Conservation (phyloP, 2,113 vertebrate species). For the Vulpes vulpes region DNA sequence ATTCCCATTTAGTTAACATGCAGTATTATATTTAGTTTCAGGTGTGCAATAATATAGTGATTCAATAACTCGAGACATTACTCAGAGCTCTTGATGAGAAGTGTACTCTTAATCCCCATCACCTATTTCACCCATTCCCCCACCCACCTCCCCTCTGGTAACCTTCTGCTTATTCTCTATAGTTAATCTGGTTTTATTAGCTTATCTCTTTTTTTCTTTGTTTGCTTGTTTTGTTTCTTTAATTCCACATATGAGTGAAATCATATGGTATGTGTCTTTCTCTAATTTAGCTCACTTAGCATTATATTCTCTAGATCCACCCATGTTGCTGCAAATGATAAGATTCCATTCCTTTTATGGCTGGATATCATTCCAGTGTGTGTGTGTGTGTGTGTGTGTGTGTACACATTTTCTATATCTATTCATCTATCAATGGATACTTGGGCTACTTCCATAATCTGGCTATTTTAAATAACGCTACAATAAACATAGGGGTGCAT, state of each 20-base stretch:
- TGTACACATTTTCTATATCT: neutral
- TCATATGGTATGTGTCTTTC: neutral
- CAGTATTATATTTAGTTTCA: neutral
- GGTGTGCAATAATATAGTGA: neutral
- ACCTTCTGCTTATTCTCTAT: neutral
- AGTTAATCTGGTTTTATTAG: neutral
- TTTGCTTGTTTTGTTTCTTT: neutral
- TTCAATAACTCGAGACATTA: neutral
- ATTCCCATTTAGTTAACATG: neutral
- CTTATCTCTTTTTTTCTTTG: neutral
- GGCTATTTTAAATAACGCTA: neutral
- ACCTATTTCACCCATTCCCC: neutral
- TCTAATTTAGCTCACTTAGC: neutral
- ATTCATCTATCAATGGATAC: neutral
- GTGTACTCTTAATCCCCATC: neutral
- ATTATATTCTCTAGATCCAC: neutral
- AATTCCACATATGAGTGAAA: neutral
- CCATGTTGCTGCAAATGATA: neutral
- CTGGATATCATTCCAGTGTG: neutral
- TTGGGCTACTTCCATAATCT: neutral
- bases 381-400: too few species aligned
- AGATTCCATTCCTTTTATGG: neutral
- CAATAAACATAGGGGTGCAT: neutral
- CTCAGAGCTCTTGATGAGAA: neutral
- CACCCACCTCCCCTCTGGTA: neutral